Evolutionary conservation across 2,888 invertebrate genomes (phyloP).

Genomic region (Halictus quadricinctus): DNA sequence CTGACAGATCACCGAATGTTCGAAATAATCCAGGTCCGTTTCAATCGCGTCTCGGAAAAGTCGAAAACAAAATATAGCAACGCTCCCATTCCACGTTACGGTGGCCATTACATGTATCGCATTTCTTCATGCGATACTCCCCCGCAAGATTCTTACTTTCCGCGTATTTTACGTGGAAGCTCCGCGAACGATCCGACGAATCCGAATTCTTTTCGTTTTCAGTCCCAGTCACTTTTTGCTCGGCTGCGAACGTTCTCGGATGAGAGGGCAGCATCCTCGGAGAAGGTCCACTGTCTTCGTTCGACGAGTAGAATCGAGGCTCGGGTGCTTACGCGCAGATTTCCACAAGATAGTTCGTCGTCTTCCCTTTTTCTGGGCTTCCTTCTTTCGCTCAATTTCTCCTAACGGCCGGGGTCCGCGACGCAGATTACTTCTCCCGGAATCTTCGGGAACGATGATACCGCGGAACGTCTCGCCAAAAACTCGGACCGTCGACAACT

Average conservation of each 20-base stretch:
- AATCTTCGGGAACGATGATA: slow-evolving; percentile 40
- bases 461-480: slow-evolving; percentile 3
- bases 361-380: slow-evolving; percentile 21
- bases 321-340: slow-evolving; percentile 42
- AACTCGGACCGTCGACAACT: background rate
- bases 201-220: background rate
- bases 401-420: slow-evolving; percentile 35
- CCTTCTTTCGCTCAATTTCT: slow-evolving; percentile 56
- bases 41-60: background rate
- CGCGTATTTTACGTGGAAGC: background rate
- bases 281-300: slow-evolving; percentile 28
- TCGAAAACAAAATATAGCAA: background rate
- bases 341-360: slow-evolving; percentile 35
- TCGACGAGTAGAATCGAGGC: slow-evolving; percentile 50
- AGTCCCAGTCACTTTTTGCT: background rate
- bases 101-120: background rate
- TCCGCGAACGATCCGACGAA: background rate
- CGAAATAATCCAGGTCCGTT: too few species aligned
- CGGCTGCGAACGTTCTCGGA: background rate
- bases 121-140: background rate
- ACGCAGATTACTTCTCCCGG: slow-evolving; percentile 21
- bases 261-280: slow-evolving; percentile 9
- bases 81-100: background rate
- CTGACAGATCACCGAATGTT: too few species aligned
- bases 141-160: background rate